Evolutionary conservation across 2,888 invertebrate species (phyloP), one percentile per base, ranked within the genome.

Genomic region (Eupithecia exiguata): DNA sequence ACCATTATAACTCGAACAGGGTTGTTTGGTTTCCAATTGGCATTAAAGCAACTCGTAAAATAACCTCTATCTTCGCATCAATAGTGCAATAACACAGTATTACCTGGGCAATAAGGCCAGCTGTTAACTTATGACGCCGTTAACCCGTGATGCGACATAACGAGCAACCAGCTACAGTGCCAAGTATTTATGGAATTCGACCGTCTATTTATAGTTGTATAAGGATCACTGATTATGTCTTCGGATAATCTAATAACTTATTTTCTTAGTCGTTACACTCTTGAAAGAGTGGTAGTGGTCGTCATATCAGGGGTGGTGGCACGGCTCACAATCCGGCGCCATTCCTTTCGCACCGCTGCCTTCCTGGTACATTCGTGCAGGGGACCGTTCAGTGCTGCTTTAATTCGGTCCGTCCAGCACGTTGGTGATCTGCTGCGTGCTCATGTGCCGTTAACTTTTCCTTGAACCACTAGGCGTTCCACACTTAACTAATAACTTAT

Each of bases 51-150:
- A 21, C 53, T 75, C 63, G n/a, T 73, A 71, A 76, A 74, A 67
- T 70, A 68, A 53, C 25, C 5, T 49, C 61, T 69, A 71, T 73
- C 68, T 43, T 69, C 68, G 62, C 72, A 76, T 76, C 77, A 82
- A 84, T 84, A 82, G 82, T 77, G 84, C 84, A 86, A 87, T 88
- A 87, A 87, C 84, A 83, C 82, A 80, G 87, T 84, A 74, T 83
- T 82, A 80, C 82, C 78, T 77, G 82, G 80, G 86, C 85, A 86
- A 87, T 89, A 89, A 86, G 83, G 83, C 77, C 80, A 84, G 86
- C 88, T 82, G 88, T 90, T 88, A 88, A 86, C 84, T 84, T 85
- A 84, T 86, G 80, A 84, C 81, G 81, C 86, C 84, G 87, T 88
- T 86, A 88, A 83, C 83, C 78, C 79, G 80, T 79, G 80, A 77